Percentiles rank a stretch among this genome's conserved stretches.
Evolutionary conservation across 2,113 vertebrate species (phyloP).

Genomic region (Alligator sinensis): DNA sequence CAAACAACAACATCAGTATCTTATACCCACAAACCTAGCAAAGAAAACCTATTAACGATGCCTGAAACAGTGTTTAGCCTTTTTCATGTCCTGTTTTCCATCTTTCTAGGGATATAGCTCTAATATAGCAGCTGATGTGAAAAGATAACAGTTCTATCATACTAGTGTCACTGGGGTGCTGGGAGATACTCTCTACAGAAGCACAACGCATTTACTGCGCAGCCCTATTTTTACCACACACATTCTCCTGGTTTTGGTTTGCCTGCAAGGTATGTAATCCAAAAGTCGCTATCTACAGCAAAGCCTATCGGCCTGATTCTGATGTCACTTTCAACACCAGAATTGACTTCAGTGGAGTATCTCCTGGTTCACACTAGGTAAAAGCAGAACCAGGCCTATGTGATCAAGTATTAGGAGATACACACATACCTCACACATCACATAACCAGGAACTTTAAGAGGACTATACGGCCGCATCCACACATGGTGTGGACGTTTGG

Average conservation of each 20-base stretch:
- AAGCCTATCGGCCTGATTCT: background rate
- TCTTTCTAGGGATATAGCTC: background rate
- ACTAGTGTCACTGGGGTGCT: background rate
- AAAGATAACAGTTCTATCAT: background rate
- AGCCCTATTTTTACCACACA: background rate
- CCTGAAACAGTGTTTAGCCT: background rate
- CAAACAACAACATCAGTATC: background rate
- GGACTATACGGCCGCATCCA: no score
- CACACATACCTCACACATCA: background rate
- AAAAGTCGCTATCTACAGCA: background rate
- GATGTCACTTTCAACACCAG: background rate
- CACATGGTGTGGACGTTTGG: no score
- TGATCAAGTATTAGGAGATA: background rate
- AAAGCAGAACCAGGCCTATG: background rate
- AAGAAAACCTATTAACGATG: background rate
- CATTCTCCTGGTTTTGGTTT: background rate
- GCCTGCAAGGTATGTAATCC: background rate
- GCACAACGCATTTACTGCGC: fast-evolving
- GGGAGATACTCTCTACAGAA: background rate
- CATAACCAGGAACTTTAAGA: background rate
- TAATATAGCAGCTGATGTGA: background rate
- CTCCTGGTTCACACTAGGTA: background rate
- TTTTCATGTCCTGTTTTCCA: background rate
- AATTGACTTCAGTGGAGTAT: background rate
- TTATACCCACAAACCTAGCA: background rate